Base-by-base conservation (phyloP, 92 coral and sea anemone species). In the Porites cylindrica region DNA sequence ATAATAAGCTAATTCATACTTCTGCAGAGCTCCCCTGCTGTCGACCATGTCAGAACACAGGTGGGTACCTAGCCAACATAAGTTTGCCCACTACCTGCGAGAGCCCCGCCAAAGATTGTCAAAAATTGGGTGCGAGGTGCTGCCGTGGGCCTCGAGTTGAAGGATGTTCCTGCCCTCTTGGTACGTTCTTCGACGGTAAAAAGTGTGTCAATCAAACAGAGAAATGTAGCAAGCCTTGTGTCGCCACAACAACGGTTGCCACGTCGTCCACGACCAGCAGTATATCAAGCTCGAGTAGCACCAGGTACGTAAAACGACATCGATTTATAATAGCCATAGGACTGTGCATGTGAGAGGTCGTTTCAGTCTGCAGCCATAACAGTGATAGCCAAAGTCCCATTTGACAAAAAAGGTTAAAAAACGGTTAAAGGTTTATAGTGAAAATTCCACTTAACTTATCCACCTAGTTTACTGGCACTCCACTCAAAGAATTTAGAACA, bases 1-100 rank as follows among this genome's bases (percentile, higher is more conserved):
- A 38, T 38, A 38, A 38, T 38, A 38, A 38, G 47, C 47, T 56
- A 10, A 56, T 56, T 10, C 3, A 56, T 56, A 56, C 61, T 14
- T n/a, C 71, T 79, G 9, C 83, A 96, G 99, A 96, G 51, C 91
- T 96, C n/a, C 97, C 99, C 53, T 96, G 99, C 66, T 96, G 99
- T 68, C 90, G 98, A 53, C 95, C 98, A 13, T 96, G 99, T 72
- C 86, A 91, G n/a, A 96, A 96, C 73, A 90, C 93, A 1, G 96
- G 98, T 14, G 98, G 97, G 0, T 96, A 96, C 74, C 93, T 95
- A 9, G 93, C 98, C 14, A 82, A 93, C 70, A 96, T 93, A 21
- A 84, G 90, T 21, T 63, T 96, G 7, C 96, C 99, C 8, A 89
- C 82, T 53, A 90, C 97, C 2, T 96, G 99, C 70, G 89, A 84